Percentiles rank a stretch among this genome's conserved stretches.
These are phyloP conservation scores for Solenopsis invicta DNA, from an alignment of 1,140 invertebrate species.

Conservation along the genomic window DNA sequence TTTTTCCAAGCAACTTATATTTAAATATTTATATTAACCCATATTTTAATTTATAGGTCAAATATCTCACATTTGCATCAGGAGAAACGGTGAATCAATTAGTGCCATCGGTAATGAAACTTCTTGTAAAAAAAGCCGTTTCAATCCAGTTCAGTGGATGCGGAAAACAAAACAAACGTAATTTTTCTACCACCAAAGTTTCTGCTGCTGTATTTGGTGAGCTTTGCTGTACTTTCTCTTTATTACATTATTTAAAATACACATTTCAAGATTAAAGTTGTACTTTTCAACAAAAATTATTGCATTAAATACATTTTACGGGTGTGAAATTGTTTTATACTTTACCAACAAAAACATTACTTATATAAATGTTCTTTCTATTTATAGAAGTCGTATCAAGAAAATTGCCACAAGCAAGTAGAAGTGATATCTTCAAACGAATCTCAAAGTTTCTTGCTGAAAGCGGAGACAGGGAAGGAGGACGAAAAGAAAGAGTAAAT, in stretches of 20 bases:
- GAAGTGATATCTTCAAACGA: background rate
- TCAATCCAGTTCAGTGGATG: constrained; percentile 11
- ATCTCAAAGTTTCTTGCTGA: constrained; percentile 20
- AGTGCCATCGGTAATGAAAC: constrained; percentile 29
- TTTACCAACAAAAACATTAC: background rate
- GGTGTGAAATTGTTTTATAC: background rate
- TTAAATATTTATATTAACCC: background rate
- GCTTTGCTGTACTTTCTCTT: background rate
- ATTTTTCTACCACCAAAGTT: constrained; percentile 20
- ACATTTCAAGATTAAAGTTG: background rate
- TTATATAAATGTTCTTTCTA: background rate
- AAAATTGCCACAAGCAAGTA: background rate
- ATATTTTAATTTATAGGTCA: constrained; percentile 7
- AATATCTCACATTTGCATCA: constrained; percentile 13
- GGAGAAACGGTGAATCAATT: constrained; percentile 8
- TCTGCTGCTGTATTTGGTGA: constrained; percentile 40
- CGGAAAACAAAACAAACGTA: constrained; percentile 12
- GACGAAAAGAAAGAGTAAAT: constrained; percentile 7
- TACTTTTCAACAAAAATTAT: background rate
- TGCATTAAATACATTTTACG: background rate
- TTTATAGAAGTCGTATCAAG: constrained; percentile 6
- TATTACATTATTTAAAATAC: background rate
- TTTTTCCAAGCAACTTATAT: too few relatives aligned
- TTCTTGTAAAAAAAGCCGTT: constrained; percentile 4
- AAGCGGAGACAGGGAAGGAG: constrained; percentile 14